Conservation (phyloP, 53 echinoderm and acorn worm genomes). For the Echinometra lucunter region DNA sequence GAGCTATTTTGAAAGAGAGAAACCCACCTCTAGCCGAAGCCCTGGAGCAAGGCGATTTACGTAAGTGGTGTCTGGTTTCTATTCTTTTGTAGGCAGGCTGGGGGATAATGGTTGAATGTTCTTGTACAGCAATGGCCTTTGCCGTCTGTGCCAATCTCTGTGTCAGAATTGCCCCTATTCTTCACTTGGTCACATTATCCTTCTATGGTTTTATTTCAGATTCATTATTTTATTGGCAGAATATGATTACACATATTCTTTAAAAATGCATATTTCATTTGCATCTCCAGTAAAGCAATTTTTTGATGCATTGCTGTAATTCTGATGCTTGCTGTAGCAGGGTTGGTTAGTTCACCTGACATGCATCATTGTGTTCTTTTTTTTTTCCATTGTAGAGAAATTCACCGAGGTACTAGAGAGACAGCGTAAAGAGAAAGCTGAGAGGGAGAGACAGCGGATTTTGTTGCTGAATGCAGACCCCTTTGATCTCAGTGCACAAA, state of each 20-base stretch:
- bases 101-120: neutral
- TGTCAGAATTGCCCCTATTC: too few species aligned
- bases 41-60: slow-evolving; percentile 77
- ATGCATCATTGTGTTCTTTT: neutral
- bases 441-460: slow-evolving; percentile 86
- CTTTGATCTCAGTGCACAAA: slow-evolving; percentile 90
- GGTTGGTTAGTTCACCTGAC: neutral
- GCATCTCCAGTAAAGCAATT: neutral
- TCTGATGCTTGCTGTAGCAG: neutral
- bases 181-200: too few species aligned
- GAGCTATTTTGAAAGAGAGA: slow-evolving; percentile 83
- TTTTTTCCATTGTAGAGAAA: slow-evolving; percentile 68
- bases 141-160: too few species aligned
- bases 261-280: neutral
- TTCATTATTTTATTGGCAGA: too few species aligned
- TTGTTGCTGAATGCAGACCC: slow-evolving; percentile 92
- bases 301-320: neutral
- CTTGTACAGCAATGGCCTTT: too few species aligned
- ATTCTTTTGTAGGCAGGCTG: neutral
- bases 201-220: too few species aligned
- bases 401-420: slow-evolving; percentile 87
- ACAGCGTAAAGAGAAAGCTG: slow-evolving; percentile 85
- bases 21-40: slow-evolving; percentile 94
- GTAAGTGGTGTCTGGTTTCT: slow-evolving; percentile 60
- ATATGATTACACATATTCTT: too few species aligned